phyloP scores from a whole-genome alignment of 1,140 invertebrate species.

The Trypoxylus dichotomus region DNA sequence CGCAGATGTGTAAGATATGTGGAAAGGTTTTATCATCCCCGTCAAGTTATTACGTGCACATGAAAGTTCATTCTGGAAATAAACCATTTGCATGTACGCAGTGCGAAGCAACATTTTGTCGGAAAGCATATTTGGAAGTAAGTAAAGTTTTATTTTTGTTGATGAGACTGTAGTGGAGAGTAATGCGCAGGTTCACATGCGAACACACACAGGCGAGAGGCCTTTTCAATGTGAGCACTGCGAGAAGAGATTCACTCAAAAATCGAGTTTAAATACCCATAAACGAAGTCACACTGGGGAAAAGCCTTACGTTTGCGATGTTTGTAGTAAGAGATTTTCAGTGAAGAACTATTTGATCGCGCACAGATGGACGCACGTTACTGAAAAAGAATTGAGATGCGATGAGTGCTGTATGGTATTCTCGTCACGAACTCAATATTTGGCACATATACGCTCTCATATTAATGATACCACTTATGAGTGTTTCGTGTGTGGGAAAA shows the following conservation, averaged over 20 bases:
- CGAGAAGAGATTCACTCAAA: slow-evolving; percentile 76
- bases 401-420: slow-evolving; percentile 72
- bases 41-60: slow-evolving; percentile 78
- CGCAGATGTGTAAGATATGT: slow-evolving; percentile 74
- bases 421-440: slow-evolving; percentile 71
- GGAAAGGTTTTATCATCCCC: slow-evolving; percentile 74
- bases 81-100: slow-evolving; percentile 78
- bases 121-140: slow-evolving; percentile 66
- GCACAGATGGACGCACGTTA: slow-evolving; percentile 75
- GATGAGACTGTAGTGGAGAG: neutral
- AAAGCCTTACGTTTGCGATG: slow-evolving; percentile 72
- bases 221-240: slow-evolving; percentile 79
- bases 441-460: slow-evolving; percentile 73
- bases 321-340: slow-evolving; percentile 74
- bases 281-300: slow-evolving; percentile 80
- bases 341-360: slow-evolving; percentile 77
- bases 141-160: slow-evolving; percentile 34
- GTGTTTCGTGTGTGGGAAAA: slow-evolving; percentile 71
- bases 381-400: slow-evolving; percentile 71
- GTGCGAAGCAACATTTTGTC: slow-evolving; percentile 66
- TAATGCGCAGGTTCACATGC: slow-evolving; percentile 63
- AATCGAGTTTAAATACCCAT: slow-evolving; percentile 80
- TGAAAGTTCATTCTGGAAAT: slow-evolving; percentile 76
- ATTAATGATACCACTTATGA: slow-evolving; percentile 69
- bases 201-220: slow-evolving; percentile 76